A percentile compares a stretch with the other conserved stretches of the same genome.
These are phyloP conservation scores for Chrysolina haemoptera DNA, from an alignment of 2,888 invertebrate genomes.

Conservation along the genomic window DNA sequence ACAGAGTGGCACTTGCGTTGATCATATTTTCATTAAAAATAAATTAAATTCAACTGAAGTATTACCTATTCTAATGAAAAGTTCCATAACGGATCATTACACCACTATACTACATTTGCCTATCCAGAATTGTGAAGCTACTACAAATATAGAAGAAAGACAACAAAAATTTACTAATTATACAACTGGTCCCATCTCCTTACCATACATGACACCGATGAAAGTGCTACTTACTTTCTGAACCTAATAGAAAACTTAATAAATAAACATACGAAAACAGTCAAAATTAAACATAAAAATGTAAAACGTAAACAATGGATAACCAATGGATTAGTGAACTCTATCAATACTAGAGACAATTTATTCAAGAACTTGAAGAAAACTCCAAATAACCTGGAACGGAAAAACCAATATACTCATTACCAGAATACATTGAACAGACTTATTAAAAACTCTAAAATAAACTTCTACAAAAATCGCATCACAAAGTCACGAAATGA, in stretches of 20 bases:
- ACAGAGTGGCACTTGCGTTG: no score
- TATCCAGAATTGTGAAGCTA: not conserved
- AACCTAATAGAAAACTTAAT: constrained; percentile 16
- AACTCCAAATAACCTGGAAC: constrained; percentile 21
- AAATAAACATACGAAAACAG: constrained; percentile 14
- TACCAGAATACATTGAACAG: constrained; percentile 13
- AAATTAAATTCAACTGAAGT: no score
- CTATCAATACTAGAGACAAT: constrained; percentile 17
- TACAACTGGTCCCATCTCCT: not conserved
- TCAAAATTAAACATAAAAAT: not conserved
- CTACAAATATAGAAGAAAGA: not conserved
- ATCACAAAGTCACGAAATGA: constrained; percentile 7
- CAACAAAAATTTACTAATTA: not conserved
- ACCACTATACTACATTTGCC: no score
- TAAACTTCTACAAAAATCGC: constrained; percentile 8
- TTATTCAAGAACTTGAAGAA: constrained; percentile 19
- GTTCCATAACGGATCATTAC: no score
- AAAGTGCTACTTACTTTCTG: constrained; percentile 18
- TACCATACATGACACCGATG: constrained; percentile 1
- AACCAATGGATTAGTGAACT: constrained; percentile 9
- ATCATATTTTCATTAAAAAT: no score
- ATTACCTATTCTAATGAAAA: no score
- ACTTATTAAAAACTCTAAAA: constrained; percentile 10
- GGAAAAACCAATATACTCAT: constrained; percentile 5
- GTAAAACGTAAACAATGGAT: constrained; percentile 3